Evolutionary conservation across 2,113 vertebrate genomes (phyloP), one percentile per base, ranked within the genome.

Genomic region (Sapayoa aenigma): DNA sequence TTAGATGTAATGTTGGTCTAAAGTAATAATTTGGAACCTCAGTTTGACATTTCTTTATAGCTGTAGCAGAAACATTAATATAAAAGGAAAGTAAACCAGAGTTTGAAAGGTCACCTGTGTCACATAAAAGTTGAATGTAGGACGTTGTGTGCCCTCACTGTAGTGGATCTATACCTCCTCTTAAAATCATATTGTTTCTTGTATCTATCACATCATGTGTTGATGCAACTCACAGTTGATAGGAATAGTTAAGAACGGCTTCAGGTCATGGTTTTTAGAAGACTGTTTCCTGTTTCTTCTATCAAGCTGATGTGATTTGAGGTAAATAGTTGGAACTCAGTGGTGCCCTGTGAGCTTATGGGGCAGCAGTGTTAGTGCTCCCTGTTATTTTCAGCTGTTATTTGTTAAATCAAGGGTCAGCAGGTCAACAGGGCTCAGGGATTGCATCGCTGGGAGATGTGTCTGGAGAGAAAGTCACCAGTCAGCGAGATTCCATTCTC

Each of bases 231-330:
- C 46, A 9, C 71, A 62, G 65, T 20, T 76, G 50, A 55, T 23
- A 39, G 47, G 24, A 49, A 23, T 37, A 65, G 41, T 58, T 67
- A 71, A 68, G 44, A 84, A 19, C 4, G 71, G 55, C 71, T 59
- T 22, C 50, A 66, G 30, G 33, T 55, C 35, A 14, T 35, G 72
- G 50, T 21, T 85, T 92, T 72, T 28, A 44, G 28, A 39, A 85
- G 62, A 37, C 28, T 49, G 63, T 33, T 17, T 56, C 6, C 15
- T 49, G 1, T 62, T 91, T 85, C 6, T 91, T 33, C 14, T n/a
- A 0, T 72, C 52, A 72, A 0, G 11, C 27, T 9, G 25, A 3
- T 9, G 62, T 42, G 55, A 6, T 69, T 5, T 10, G 23, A 31
- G 22, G 71, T 76, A 44, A 21, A 33, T 25, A 47, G 6, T 1